Base-by-base conservation (phyloP, 1,140 invertebrate genomes). In the Eciton burchellii region DNA sequence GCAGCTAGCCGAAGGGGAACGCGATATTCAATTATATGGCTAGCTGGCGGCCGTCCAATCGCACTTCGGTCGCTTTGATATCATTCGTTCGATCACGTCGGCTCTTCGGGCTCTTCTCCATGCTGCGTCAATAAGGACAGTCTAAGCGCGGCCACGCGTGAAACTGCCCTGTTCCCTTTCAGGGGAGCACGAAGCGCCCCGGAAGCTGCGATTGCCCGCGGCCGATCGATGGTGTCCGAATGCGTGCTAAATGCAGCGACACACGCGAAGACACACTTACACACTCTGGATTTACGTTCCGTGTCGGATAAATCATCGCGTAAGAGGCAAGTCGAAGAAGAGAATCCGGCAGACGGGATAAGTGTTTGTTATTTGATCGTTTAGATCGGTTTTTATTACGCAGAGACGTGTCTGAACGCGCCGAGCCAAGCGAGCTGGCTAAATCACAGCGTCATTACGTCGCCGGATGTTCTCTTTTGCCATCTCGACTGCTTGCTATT, bases 1-100 rank as follows among this genome's bases (percentile, higher is more conserved):
- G 76, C 57, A 71, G 16, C 65, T 66, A 60, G 43, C 68, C 71
- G 63, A 76, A 65, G 60, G 72, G 35, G 49, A 83, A 79, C 81
- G 79, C 82, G 84, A 85, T 82, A 86, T 85, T 91, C 87, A 84
- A 90, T 89, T 88, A 89, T 88, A 88, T 85, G 84, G 84, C 86
- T 88, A 86, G 86, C 87, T 91, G 90, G 89, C 89, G 45, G 56
- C 68, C 47, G 63, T 90, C 90, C 90, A 91, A 89, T 88, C 86
- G 73, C 71, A 84, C 79, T 85, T 84, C 74, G 74, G 63, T 59
- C 79, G 83, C 86, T 88, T 85, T 88, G 86, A 88, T 87, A 88
- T 83, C 72, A 57, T 72, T 81, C 74, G 74, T 68, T 68, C 76
- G 87, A 88, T 88, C 74, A 35, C 35, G 84, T 86, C 66, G 72